A percentile compares a stretch with the other conserved stretches of the same genome.
Evolutionary conservation across 2,797 vertebrate genomes (phyloP).

Genomic region (Acipenser transmontanus): DNA sequence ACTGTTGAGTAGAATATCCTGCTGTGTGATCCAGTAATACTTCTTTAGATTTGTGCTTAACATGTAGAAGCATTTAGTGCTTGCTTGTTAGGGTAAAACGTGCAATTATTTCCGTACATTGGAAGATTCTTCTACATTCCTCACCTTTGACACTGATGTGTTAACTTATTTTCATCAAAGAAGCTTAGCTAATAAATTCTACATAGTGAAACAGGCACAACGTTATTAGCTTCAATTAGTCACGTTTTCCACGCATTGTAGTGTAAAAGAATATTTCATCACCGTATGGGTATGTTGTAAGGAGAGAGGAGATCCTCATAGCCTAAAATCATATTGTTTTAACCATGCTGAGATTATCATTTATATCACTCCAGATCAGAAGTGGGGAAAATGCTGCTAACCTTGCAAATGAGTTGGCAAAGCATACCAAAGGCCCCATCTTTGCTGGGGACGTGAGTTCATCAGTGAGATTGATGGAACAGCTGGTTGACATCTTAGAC

Average conservation of each 20-base stretch:
- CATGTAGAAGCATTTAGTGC: slow-evolving; percentile 23
- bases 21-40: slow-evolving; percentile 1
- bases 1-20: not conserved
- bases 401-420: slow-evolving; percentile 92
- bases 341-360: slow-evolving; percentile 53
- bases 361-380: slow-evolving; percentile 78
- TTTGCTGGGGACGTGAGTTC: slow-evolving; percentile 93
- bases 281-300: slow-evolving; percentile 47
- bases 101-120: slow-evolving; percentile 28
- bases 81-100: slow-evolving; percentile 28
- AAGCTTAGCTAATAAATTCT: slow-evolving; percentile 29
- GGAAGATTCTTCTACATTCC: slow-evolving; percentile 17
- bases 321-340: slow-evolving; percentile 37
- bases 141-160: slow-evolving; percentile 17
- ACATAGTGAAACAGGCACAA: slow-evolving; percentile 43
- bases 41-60: slow-evolving; percentile 22
- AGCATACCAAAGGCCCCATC: slow-evolving; percentile 90
- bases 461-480: slow-evolving; percentile 92
- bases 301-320: slow-evolving; percentile 35
- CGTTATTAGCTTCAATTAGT: slow-evolving; percentile 62
- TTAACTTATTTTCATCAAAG: slow-evolving; percentile 17
- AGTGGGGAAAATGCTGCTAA: slow-evolving; percentile 96
- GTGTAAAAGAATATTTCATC: slow-evolving; percentile 51
- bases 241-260: slow-evolving; percentile 48
- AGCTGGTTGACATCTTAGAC: slow-evolving; percentile 94